Conservation (phyloP, 2,113 vertebrate species). For the Paracanthobrama guichenoti region DNA sequence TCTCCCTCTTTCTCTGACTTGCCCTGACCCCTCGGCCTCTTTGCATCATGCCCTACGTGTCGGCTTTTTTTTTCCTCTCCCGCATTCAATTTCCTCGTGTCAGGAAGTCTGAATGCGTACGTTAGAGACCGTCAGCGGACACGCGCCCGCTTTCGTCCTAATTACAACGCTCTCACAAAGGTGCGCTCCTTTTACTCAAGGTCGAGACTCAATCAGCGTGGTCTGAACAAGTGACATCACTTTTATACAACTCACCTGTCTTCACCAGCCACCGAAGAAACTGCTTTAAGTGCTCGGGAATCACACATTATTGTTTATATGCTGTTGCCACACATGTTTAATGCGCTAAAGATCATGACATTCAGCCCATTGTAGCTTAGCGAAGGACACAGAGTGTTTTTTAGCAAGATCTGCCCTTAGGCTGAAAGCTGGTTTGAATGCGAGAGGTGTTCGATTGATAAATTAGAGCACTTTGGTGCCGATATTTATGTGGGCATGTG, state of each 20-base stretch:
- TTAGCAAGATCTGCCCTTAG: conserved; percentile 13
- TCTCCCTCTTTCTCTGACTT: conserved; percentile 31
- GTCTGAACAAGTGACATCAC: conserved; percentile 5
- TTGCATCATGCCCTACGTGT: neutral
- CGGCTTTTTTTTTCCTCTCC: neutral
- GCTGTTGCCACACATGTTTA: neutral
- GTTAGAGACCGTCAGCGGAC: conserved; percentile 39
- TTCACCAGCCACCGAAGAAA: conserved; percentile 1
- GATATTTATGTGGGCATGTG: conserved; percentile 28
- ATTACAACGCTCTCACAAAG: conserved; percentile 45
- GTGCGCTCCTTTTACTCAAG: conserved; percentile 42
- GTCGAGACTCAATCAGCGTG: conserved; percentile 27
- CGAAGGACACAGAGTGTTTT: conserved; percentile 10
- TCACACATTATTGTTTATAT: conserved; percentile 15
- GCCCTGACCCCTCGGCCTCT: conserved; percentile 21
- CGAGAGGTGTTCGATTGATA: neutral
- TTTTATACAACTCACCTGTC: conserved; percentile 26
- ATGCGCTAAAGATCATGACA: conserved; percentile 5
- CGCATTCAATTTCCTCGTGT: conserved; percentile 12
- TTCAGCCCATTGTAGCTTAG: neutral
- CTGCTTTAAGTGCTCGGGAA: neutral
- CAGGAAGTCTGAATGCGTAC: conserved; percentile 45
- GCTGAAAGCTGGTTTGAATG: conserved; percentile 31
- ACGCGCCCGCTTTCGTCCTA: conserved; percentile 8
- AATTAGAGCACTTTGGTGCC: conserved; percentile 20